A percentile compares a stretch with the other conserved stretches of the same genome.
phyloP scores from a whole-genome alignment of 2,113 vertebrate species.

The Toxotes jaculatrix region DNA sequence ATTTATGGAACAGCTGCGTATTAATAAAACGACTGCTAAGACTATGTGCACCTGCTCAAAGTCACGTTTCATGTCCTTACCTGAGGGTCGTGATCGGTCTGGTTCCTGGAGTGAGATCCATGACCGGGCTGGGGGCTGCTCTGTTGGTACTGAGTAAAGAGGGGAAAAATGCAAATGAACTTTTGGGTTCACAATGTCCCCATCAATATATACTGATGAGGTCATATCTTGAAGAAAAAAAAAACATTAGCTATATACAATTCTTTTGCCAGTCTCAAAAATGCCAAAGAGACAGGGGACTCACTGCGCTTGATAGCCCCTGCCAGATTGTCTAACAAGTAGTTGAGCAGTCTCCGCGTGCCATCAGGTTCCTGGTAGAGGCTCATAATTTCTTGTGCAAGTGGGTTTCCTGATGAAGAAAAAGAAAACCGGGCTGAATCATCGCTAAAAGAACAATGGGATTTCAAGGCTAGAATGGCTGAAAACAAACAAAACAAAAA shows the following conservation, averaged over 20 bases:
- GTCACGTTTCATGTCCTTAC: constrained; percentile 65
- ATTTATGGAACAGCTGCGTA: background rate
- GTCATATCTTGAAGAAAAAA: background rate
- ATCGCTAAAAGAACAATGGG: constrained; percentile 1
- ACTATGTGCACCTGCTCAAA: background rate
- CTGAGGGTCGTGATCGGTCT: constrained; percentile 92
- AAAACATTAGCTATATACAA: background rate
- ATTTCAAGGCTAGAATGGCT: constrained; percentile 53
- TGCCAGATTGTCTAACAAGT: constrained; percentile 99
- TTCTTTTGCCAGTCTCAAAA: constrained; percentile 11
- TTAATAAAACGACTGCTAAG: background rate
- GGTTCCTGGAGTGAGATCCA: constrained; percentile 97
- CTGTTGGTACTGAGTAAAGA: constrained; percentile 88
- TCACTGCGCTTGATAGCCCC: constrained; percentile 98
- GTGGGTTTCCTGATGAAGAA: constrained; percentile 92
- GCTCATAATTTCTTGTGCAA: constrained; percentile 98
- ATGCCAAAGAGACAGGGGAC: constrained; percentile 70
- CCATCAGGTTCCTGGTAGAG: constrained; percentile 98
- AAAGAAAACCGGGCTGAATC: constrained; percentile 30
- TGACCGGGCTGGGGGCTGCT: constrained; percentile 95
- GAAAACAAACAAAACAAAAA: background rate
- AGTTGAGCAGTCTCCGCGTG: constrained; percentile 96
- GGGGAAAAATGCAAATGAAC: background rate
- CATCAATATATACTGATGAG: background rate
- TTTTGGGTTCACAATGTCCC: background rate